A percentile compares a stretch with the other conserved stretches of the same genome.
Conservation (phyloP, 2,888 invertebrate genomes). For the Cotesia congregata region DNA sequence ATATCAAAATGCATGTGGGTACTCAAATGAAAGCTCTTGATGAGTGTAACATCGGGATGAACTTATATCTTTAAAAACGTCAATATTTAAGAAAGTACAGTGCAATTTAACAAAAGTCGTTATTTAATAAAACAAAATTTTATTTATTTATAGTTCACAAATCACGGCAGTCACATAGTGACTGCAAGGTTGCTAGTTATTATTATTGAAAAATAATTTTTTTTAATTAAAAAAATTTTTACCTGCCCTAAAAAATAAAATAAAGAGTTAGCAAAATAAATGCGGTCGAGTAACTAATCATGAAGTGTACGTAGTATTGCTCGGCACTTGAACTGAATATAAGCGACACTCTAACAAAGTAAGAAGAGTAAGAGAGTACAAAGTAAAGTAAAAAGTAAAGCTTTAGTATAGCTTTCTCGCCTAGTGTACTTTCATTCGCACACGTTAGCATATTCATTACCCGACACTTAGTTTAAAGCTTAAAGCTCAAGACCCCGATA, state of each 20-base stretch:
- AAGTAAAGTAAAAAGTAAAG: slow-evolving; percentile 49
- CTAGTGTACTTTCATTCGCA: slow-evolving; percentile 53
- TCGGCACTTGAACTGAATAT: slow-evolving; percentile 61
- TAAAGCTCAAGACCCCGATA: slow-evolving; percentile 51
- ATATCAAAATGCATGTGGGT: too few species aligned
- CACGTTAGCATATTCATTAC: slow-evolving; percentile 69
- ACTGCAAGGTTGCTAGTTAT: too few species aligned
- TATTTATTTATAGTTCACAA: too few species aligned
- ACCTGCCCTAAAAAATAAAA: not conserved
- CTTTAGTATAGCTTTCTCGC: slow-evolving; percentile 56
- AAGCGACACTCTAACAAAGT: slow-evolving; percentile 24
- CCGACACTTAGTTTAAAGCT: slow-evolving; percentile 61
- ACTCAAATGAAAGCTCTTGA: too few species aligned
- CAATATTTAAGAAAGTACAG: too few species aligned
- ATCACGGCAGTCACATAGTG: too few species aligned
- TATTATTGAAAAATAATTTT: too few species aligned
- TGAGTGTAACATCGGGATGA: too few species aligned
- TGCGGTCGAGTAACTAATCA: slow-evolving; percentile 36
- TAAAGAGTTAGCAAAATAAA: not conserved
- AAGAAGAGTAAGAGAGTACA: slow-evolving; percentile 51
- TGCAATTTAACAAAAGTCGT: too few species aligned
- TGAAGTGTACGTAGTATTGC: slow-evolving; percentile 30
- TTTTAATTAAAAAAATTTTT: too few species aligned
- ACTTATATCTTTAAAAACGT: too few species aligned
- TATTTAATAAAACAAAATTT: too few species aligned